phyloP scores from a whole-genome alignment of 2,113 vertebrate genomes.

The Hyperopisus bebe region DNA sequence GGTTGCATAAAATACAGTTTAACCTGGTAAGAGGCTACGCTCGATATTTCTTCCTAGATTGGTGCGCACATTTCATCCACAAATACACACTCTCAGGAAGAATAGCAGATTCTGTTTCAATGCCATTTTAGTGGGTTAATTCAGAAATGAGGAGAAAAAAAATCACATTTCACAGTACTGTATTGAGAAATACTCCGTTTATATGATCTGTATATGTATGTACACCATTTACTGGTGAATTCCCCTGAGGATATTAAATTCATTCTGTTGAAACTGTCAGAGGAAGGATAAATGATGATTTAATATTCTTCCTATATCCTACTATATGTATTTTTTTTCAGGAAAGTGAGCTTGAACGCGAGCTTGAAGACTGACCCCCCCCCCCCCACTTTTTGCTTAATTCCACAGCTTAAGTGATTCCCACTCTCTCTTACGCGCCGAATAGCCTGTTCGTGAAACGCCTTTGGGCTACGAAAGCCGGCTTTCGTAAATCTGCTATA shows the following conservation, averaged over 20 bases:
- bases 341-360: slow-evolving; percentile 12
- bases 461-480: background rate
- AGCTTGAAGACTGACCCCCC: slow-evolving; percentile 19
- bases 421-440: background rate
- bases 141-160: slow-evolving; percentile 21
- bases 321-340: slow-evolving; percentile 4
- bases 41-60: background rate
- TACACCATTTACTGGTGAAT: slow-evolving; percentile 38
- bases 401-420: slow-evolving; percentile 7
- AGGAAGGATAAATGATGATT: slow-evolving; percentile 35
- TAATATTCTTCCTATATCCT: slow-evolving; percentile 34
- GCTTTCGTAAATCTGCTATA: background rate
- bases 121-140: background rate
- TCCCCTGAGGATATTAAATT: slow-evolving; percentile 35
- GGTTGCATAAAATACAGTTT: slow-evolving; percentile 41
- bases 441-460: background rate
- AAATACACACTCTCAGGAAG: background rate
- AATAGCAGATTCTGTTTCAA: background rate
- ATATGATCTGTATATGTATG: slow-evolving; percentile 45
- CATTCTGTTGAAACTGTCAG: slow-evolving; percentile 29
- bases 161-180: slow-evolving; percentile 31
- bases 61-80: background rate
- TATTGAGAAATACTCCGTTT: slow-evolving; percentile 37
- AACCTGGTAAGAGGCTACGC: background rate
- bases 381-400: background rate